Evolutionary conservation across 2,113 vertebrate genomes (phyloP), one percentile per base, ranked within the genome.

Genomic region (Rhombomys opimus): DNA sequence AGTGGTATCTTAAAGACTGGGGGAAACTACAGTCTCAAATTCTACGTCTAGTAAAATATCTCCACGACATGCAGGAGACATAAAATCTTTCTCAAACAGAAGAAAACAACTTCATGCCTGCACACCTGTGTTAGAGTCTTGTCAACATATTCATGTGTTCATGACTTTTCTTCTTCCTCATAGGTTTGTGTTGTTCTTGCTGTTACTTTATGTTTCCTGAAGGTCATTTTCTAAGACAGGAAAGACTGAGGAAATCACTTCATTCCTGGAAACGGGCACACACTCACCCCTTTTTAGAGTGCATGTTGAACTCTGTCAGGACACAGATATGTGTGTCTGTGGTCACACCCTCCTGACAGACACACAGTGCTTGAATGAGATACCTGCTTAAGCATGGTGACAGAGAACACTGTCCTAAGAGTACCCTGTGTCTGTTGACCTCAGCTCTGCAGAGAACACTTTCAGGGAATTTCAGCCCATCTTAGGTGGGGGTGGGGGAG

Each of bases 131-230:
- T 14, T 87, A 46, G 63, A 65, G 25, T 90, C 50, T 67, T 84
- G 13, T 22, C 65, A 41, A 0, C 8, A 13, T 70, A 9, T 63
- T 30, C 22, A 12, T 2, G 14, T 65, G n/a, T 41, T n/a, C 0
- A 32, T n/a, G 1, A 57, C 13, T 87, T 87, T 52, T n/a, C 67
- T 89, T 57, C 63, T 52, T 35, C 63, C 27, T 57, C 13, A 27
- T 41, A 90, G 76, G 59, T 25, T 57, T 73, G 7, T 38, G 14
- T 35, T 15, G 67, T 38, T 46, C 46, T 46, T 35, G 57, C 15
- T 13, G 57, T 73, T 38, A 35, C 35, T 46, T 38, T 75, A 18
- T 80, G 68, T 82, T 41, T 72, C 17, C 46, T 76, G 9, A 57
- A 82, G 92, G 38, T 30, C 35, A 54, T 87, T n/a, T 81, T 61